Evolutionary conservation across 2,888 invertebrate genomes (phyloP).

Genomic region (Eudemis profundana): DNA sequence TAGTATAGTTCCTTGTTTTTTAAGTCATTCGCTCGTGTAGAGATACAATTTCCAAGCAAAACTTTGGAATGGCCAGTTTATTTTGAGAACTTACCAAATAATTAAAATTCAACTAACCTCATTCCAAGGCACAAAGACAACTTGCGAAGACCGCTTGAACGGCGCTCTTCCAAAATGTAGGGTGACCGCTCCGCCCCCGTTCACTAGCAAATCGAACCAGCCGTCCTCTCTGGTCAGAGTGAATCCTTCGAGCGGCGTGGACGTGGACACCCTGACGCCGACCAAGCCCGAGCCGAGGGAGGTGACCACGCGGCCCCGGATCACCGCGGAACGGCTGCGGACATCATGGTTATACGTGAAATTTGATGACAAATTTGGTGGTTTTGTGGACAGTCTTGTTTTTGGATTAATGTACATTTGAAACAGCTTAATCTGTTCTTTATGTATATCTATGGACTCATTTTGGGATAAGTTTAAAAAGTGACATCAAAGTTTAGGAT

Average conservation of each 20-base stretch:
- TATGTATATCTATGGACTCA: neutral
- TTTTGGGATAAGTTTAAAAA: neutral
- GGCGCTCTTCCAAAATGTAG: slow-evolving; percentile 97
- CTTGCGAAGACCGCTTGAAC: slow-evolving; percentile 94
- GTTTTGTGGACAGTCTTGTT: neutral
- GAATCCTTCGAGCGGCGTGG: slow-evolving; percentile 97
- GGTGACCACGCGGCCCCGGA: slow-evolving; percentile 97
- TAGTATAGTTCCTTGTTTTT: too few relatives aligned
- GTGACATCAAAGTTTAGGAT: neutral
- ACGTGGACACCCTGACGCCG: slow-evolving; percentile 97
- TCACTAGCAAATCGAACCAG: slow-evolving; percentile 99
- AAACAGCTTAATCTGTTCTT: neutral
- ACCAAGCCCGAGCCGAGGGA: slow-evolving; percentile 96
- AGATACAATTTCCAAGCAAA: too few relatives aligned
- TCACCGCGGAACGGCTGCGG: slow-evolving; percentile 97
- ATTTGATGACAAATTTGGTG: neutral
- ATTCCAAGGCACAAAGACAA: slow-evolving; percentile 98
- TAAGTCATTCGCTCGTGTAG: too few relatives aligned
- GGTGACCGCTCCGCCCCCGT: slow-evolving; percentile 99
- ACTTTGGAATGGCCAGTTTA: too few relatives aligned
- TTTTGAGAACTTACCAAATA: too few relatives aligned
- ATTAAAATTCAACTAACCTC: slow-evolving; percentile 84
- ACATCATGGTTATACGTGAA: slow-evolving; percentile 44
- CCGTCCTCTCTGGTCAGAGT: slow-evolving; percentile 96
- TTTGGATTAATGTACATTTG: neutral